Evolutionary conservation across 2,113 vertebrate species (phyloP).

Genomic region (Leucoraja erinaceus): DNA sequence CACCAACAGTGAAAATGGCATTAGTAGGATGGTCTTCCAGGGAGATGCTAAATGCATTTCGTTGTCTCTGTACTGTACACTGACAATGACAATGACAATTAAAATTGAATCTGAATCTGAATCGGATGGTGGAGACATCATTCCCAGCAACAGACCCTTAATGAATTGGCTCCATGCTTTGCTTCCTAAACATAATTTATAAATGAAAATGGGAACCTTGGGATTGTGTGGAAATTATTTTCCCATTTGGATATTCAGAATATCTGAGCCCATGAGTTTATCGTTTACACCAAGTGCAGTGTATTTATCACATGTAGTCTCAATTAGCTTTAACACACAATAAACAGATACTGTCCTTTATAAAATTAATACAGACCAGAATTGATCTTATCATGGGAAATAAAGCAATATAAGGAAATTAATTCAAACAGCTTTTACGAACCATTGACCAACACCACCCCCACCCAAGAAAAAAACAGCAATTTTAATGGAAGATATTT

Average conservation of each 20-base stretch:
- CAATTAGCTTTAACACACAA: slow-evolving; percentile 13
- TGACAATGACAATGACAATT: too few species aligned
- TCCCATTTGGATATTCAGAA: neutral
- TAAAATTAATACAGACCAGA: neutral
- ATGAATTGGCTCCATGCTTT: neutral
- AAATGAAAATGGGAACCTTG: neutral
- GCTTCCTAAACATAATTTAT: neutral
- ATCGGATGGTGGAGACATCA: neutral
- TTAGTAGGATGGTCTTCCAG: neutral
- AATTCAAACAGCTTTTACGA: neutral
- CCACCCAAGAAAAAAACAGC: neutral
- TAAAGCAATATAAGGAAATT: slow-evolving; percentile 24
- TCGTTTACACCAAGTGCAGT: neutral
- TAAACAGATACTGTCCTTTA: slow-evolving; percentile 25
- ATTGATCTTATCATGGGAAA: slow-evolving; percentile 24
- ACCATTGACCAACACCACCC: neutral
- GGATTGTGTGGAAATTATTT: neutral
- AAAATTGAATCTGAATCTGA: too few species aligned
- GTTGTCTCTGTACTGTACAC: too few species aligned
- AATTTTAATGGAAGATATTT: slow-evolving; percentile 17
- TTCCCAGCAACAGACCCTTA: neutral
- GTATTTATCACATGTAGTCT: neutral
- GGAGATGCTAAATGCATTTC: too few species aligned
- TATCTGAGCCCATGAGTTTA: neutral
- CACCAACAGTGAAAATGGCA: neutral